These are phyloP conservation scores for Nomada hirtipes DNA, from an alignment of 2,888 invertebrate genomes.

Conservation along the genomic window DNA sequence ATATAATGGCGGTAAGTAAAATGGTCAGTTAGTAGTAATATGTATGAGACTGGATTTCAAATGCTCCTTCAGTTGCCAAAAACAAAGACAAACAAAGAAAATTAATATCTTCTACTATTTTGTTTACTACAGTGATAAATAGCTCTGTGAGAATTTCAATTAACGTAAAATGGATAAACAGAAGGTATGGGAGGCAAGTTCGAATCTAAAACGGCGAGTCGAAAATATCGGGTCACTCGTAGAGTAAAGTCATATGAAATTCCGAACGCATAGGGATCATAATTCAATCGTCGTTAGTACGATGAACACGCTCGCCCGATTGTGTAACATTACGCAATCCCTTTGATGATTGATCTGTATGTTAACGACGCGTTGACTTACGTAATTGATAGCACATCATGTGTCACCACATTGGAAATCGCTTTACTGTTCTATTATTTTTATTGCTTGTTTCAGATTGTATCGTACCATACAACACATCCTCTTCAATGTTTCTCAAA, in stretches of 20 bases:
- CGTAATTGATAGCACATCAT: conserved; percentile 44
- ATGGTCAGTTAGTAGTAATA: too few species aligned
- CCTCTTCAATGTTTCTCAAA: too few species aligned
- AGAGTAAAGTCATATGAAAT: conserved; percentile 65
- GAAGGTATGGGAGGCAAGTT: neutral
- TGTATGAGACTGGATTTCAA: too few species aligned
- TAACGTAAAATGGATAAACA: neutral
- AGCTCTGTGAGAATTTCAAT: too few species aligned
- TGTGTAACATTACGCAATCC: conserved; percentile 54
- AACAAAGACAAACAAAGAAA: too few species aligned
- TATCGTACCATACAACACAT: too few species aligned
- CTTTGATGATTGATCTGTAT: conserved; percentile 56
- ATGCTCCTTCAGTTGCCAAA: too few species aligned
- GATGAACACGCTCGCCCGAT: conserved; percentile 57
- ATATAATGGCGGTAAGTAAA: too few species aligned
- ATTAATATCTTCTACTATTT: too few species aligned
- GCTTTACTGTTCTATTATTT: too few species aligned
- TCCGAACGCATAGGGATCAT: conserved; percentile 60
- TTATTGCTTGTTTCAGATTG: too few species aligned
- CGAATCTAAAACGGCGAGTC: conserved; percentile 20
- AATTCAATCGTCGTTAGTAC: conserved; percentile 63
- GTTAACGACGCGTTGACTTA: conserved; percentile 38
- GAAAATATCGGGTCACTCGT: conserved; percentile 54
- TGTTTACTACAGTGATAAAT: too few species aligned
- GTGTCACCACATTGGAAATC: neutral